Conservation (phyloP, 2,113 vertebrate genomes). For the Rhea pennata region DNA sequence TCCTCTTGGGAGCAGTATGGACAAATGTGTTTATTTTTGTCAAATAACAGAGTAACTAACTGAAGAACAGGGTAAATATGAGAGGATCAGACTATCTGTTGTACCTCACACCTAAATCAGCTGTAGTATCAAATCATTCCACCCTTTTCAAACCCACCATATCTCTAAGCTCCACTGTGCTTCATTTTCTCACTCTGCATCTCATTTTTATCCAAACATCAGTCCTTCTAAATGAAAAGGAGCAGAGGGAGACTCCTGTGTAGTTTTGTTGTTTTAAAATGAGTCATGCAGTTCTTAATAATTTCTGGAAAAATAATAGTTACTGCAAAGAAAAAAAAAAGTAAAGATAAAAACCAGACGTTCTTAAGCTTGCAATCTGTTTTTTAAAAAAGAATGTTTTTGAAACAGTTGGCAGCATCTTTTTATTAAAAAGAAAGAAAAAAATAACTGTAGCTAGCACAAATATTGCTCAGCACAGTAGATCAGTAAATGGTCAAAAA, state of each 20-base stretch:
- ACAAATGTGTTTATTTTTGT: neutral
- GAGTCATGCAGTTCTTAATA: neutral
- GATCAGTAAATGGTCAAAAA: constrained; percentile 3
- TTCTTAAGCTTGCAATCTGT: constrained; percentile 4
- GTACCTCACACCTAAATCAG: neutral
- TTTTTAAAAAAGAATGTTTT: neutral
- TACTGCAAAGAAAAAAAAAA: neutral
- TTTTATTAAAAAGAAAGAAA: neutral
- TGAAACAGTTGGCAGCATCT: constrained; percentile 35
- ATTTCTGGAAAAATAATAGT: neutral
- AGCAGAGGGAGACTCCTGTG: neutral
- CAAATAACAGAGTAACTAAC: neutral
- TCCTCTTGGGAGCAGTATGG: neutral
- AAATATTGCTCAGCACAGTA: constrained; percentile 16
- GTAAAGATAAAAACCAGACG: neutral
- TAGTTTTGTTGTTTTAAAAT: neutral
- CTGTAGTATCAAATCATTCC: neutral
- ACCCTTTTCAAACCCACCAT: neutral
- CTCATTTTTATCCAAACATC: neutral
- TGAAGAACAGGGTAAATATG: neutral
- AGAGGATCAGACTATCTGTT: neutral
- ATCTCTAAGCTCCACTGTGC: neutral
- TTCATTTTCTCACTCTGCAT: neutral
- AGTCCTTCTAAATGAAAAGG: neutral
- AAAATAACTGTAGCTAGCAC: neutral